Conservation (phyloP, 2,888 invertebrate genomes). For the Polyommatus iphigenia region DNA sequence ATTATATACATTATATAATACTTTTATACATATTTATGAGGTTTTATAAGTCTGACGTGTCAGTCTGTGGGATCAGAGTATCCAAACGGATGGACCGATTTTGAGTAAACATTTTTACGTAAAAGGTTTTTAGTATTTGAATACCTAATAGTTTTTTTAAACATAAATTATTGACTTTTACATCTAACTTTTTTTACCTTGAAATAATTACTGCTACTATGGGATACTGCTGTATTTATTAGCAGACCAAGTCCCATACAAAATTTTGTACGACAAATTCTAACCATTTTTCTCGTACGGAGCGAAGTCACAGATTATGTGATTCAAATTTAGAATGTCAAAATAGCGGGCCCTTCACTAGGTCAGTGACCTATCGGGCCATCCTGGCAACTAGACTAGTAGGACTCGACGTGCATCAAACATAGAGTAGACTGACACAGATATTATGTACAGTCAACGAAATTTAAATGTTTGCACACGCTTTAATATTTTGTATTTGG, state of each 20-base stretch:
- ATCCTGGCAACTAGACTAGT: conserved; percentile 16
- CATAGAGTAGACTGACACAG: background rate
- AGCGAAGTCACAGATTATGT: background rate
- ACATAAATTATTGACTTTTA: background rate
- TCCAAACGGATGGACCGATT: too few species aligned
- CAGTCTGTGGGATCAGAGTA: too few species aligned
- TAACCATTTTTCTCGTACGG: background rate
- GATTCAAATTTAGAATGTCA: conserved; percentile 13
- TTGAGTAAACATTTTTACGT: too few species aligned
- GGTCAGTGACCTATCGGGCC: background rate
- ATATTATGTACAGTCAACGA: background rate
- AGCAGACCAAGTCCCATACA: background rate
- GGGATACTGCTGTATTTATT: too few species aligned
- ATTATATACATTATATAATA: too few species aligned
- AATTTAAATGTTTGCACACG: background rate
- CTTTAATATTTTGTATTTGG: background rate
- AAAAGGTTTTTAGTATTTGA: too few species aligned
- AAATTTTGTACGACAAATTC: background rate
- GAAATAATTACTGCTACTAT: too few species aligned
- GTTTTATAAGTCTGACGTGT: too few species aligned
- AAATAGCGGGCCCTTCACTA: conserved; percentile 8
- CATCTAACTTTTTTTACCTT: too few species aligned
- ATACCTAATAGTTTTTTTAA: too few species aligned
- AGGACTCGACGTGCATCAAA: conserved; percentile 1
- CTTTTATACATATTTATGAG: too few species aligned